phyloP scores from a whole-genome alignment of 2,113 vertebrate genomes.

The Cinclus mexicanus region DNA sequence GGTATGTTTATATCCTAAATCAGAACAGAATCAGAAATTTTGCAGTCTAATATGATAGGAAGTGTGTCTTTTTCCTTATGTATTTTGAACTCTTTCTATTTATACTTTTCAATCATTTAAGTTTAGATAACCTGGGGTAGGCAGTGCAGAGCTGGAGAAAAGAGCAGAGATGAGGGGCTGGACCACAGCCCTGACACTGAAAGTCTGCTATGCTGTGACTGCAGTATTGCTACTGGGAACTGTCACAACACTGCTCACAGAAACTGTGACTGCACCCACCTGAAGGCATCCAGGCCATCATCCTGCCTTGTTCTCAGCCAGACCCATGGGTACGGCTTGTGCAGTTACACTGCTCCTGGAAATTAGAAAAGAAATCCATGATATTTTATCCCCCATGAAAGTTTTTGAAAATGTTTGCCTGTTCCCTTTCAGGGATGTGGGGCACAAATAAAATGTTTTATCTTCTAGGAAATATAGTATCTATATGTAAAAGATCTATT shows the following conservation, averaged over 20 bases:
- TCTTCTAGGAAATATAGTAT: background rate
- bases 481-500: background rate
- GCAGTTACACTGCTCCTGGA: background rate
- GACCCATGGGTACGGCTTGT: background rate
- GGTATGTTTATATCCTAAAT: background rate
- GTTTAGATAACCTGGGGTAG: background rate
- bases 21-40: background rate
- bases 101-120: background rate
- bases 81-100: background rate
- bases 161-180: background rate
- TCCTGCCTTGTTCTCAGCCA: background rate
- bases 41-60: background rate
- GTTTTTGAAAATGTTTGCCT: background rate
- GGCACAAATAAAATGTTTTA: background rate
- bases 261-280: background rate
- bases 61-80: background rate
- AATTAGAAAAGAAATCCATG: background rate
- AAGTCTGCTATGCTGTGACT: background rate
- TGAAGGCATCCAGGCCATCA: background rate
- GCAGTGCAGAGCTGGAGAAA: background rate
- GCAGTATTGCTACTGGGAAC: background rate
- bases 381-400: background rate
- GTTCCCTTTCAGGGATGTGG: background rate
- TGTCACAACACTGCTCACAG: background rate
- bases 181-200: background rate